A percentile compares a stretch with the other conserved stretches of the same genome.
Conservation (phyloP, 1,140 invertebrate genomes). For the Drosophila watanabei region DNA sequence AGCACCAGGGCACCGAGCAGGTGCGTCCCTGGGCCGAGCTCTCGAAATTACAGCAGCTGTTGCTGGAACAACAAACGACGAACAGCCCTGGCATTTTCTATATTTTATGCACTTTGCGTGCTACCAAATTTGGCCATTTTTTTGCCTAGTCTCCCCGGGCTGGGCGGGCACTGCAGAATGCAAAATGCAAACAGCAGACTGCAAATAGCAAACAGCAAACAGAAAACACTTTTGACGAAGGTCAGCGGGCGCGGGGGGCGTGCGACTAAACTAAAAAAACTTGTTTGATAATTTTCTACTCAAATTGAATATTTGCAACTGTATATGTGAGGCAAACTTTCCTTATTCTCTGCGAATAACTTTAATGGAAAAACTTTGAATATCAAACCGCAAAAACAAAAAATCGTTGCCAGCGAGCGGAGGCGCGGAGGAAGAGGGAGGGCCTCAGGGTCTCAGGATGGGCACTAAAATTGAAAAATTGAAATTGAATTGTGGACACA, state of each 20-base stretch:
- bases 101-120: constrained; percentile 82
- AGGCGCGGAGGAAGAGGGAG: not conserved
- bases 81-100: constrained; percentile 59
- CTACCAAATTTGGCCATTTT: constrained; percentile 68
- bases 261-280: constrained; percentile 52
- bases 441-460: constrained; percentile 25
- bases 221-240: constrained; percentile 52
- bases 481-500: constrained; percentile 75
- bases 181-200: constrained; percentile 18
- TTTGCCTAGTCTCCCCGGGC: constrained; percentile 21
- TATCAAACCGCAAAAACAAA: constrained; percentile 79
- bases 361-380: constrained; percentile 85
- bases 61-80: constrained; percentile 17
- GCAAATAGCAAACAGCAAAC: constrained; percentile 24
- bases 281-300: constrained; percentile 80
- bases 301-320: constrained; percentile 82
- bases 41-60: constrained; percentile 59
- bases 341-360: constrained; percentile 80
- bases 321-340: constrained; percentile 67
- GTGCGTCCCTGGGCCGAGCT: constrained; percentile 39
- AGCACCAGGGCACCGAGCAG: constrained; percentile 35
- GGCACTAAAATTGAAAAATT: constrained; percentile 77
- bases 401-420: constrained; percentile 26
- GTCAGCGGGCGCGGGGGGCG: constrained; percentile 46
- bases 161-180: constrained; percentile 8